Conservation (phyloP, 2,888 invertebrate genomes). For the Eubasilissa splendida region DNA sequence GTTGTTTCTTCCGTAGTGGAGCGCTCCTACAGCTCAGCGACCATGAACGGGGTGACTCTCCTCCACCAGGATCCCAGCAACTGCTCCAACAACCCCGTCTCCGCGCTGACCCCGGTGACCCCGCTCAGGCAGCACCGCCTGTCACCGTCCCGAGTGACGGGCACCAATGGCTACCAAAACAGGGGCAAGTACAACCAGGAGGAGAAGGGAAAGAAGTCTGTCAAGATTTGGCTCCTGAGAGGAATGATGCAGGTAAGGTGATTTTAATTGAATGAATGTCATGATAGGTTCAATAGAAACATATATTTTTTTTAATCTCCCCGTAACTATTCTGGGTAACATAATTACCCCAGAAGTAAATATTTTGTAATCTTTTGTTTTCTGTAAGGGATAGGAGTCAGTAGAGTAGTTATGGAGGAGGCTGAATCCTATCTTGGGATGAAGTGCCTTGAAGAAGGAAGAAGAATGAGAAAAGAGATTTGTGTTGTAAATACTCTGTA, state of each 20-base stretch:
- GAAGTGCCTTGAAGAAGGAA: too few relatives aligned
- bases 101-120: conserved; percentile 64
- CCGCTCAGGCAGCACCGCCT: conserved; percentile 65
- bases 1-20: conserved; percentile 64
- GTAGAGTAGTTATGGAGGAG: too few relatives aligned
- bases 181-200: conserved; percentile 55
- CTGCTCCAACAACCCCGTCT: conserved; percentile 60
- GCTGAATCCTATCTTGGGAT: too few relatives aligned
- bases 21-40: conserved; percentile 62
- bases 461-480: too few relatives aligned
- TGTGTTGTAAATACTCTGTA: too few relatives aligned
- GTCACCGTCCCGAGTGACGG: conserved; percentile 50
- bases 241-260: conserved; percentile 62
- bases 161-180: conserved; percentile 54
- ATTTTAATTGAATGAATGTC: not conserved
- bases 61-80: conserved; percentile 57
- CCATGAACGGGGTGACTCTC: conserved; percentile 61
- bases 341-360: too few relatives aligned
- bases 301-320: not conserved
- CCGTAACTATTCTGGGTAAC: too few relatives aligned
- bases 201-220: conserved; percentile 59
- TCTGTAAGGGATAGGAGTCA: too few relatives aligned
- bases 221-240: conserved; percentile 64
- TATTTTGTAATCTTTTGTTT: too few relatives aligned
- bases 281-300: not conserved